Conservation (phyloP, 2,888 invertebrate genomes). For the Drosophila leonis region DNA sequence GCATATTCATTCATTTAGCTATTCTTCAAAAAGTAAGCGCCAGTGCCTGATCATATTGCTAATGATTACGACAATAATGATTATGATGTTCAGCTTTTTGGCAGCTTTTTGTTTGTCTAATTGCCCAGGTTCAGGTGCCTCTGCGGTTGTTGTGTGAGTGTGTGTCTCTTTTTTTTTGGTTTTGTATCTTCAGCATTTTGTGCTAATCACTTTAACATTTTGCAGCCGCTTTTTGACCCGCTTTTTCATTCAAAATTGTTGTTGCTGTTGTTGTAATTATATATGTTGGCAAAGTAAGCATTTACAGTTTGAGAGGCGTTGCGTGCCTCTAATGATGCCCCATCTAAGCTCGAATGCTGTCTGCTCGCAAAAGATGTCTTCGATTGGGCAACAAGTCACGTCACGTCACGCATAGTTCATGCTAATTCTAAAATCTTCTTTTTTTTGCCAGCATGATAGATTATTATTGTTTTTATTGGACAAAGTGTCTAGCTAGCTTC, state of each 20-base stretch:
- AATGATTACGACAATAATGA: constrained; percentile 35
- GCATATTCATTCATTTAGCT: constrained; percentile 17
- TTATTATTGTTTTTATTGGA: constrained; percentile 21
- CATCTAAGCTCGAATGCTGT: constrained; percentile 57
- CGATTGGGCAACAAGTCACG: constrained; percentile 54
- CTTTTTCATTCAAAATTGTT: constrained; percentile 58
- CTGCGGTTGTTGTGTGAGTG: not conserved
- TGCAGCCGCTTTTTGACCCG: constrained; percentile 71
- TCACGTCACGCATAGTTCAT: constrained; percentile 45
- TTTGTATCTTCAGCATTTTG: constrained; percentile 33
- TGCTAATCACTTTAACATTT: constrained; percentile 68
- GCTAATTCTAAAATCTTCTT: constrained; percentile 23
- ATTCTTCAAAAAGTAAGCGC: constrained; percentile 37
- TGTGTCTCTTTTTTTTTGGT: not conserved
- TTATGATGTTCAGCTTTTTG: constrained; percentile 71
- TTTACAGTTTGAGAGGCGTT: constrained; percentile 73
- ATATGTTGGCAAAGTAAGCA: constrained; percentile 61
- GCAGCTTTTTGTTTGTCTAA: constrained; percentile 72
- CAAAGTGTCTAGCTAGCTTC: not conserved
- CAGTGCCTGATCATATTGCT: constrained; percentile 32
- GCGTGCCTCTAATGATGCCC: constrained; percentile 69
- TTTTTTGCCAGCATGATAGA: constrained; percentile 20
- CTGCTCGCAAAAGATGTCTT: constrained; percentile 38
- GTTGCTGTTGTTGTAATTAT: constrained; percentile 54
- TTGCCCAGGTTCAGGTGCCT: constrained; percentile 47